Base-by-base conservation (phyloP, 2,797 vertebrate genomes). In the Presbytis comata region DNA sequence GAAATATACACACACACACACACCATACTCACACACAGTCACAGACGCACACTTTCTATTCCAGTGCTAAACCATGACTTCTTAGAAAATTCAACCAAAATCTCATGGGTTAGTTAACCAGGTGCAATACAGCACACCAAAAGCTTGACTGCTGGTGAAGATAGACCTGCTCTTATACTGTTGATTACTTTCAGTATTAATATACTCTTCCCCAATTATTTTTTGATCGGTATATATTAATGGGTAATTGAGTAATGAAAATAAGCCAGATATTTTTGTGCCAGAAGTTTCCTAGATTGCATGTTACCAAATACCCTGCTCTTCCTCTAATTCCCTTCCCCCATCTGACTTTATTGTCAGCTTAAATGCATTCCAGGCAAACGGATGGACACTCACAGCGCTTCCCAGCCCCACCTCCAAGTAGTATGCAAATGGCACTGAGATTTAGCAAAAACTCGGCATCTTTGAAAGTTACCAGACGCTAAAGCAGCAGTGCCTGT, bases 61-160 rank as follows among this genome's bases (percentile, higher is more conserved):
- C 93, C 94, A 90, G 36, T 92, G 86, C 89, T 95, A 89, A 97
- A 97, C 93, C 94, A 74, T 95, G 97, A 96, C 93, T 97, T 94
- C 97, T 97, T 94, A 93, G 96, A 97, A 97, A 98, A 85, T 59
- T 98, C 97, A 98, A 96, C 95, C 97, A 98, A 98, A 98, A 98
- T 97, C 93, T 98, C 79, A 41, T 86, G 94, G 39, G 76, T 97
- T 98, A 93, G 96, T 97, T 97, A 97, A 96, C 76, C 96, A 97
- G 97, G 98, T 98, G 98, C 97, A 97, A 78, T 96, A 97, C 80
- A 97, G 98, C 97, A 98, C 98, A 98, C 95, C 93, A 70, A 97
- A 97, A 98, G 59, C 95, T 95, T 94, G 95, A 95, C 96, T 95
- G 96, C 0, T 0, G 96, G 90, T 93, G 50, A 50, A 96, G 96